Evolutionary conservation across 2,797 vertebrate genomes (phyloP).

Genomic region (Cuculus canorus): DNA sequence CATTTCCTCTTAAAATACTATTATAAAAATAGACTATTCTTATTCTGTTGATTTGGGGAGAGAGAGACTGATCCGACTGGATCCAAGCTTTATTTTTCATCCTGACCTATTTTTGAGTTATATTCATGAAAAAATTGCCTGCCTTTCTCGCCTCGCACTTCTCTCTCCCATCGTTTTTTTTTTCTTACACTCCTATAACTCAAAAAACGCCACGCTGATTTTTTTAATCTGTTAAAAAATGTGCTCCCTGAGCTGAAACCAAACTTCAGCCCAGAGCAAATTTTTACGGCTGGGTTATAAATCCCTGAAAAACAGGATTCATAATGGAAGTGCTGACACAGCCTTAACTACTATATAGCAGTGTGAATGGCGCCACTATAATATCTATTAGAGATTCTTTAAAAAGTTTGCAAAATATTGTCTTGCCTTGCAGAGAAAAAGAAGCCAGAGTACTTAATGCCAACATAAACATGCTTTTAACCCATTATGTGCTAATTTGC

Average conservation of each 20-base stretch:
- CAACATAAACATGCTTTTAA: conserved; percentile 83
- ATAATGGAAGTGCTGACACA: conserved; percentile 81
- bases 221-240: conserved; percentile 73
- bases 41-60: neutral
- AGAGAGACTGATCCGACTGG: neutral
- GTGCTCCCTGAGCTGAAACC: conserved; percentile 73
- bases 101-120: neutral
- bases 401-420: conserved; percentile 79
- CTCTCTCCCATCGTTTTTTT: neutral
- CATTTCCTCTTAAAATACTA: conserved; percentile 33
- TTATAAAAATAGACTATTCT: conserved; percentile 31
- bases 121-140: conserved; percentile 7
- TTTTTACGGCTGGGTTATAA: conserved; percentile 79
- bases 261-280: conserved; percentile 80
- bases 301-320: conserved; percentile 78
- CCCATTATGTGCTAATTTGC: conserved; percentile 81
- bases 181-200: conserved; percentile 41
- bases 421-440: conserved; percentile 73
- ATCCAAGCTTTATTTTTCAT: neutral
- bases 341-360: conserved; percentile 71
- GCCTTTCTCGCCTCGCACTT: conserved; percentile 2
- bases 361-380: conserved; percentile 78
- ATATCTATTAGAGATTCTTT: conserved; percentile 79
- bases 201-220: conserved; percentile 46
- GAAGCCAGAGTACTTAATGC: conserved; percentile 72